Evolutionary conservation across 1,140 invertebrate genomes (phyloP).

Genomic region (Octopus sinensis): DNA sequence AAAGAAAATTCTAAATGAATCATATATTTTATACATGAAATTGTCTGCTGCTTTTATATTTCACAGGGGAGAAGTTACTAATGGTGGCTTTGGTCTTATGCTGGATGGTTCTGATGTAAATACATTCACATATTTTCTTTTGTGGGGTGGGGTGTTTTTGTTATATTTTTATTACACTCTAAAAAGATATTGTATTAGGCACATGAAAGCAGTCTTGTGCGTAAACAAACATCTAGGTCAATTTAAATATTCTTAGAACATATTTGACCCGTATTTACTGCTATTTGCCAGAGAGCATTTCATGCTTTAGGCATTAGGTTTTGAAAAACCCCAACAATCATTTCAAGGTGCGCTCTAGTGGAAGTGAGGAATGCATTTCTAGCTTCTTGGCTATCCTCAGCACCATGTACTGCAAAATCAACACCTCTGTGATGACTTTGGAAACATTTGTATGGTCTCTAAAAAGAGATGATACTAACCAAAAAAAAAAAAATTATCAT

Average conservation of each 20-base stretch:
- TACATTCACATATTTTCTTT: neutral
- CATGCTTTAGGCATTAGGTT: too few species aligned
- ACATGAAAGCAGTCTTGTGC: neutral
- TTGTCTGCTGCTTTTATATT: neutral
- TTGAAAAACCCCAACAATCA: too few species aligned
- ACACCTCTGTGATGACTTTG: too few species aligned
- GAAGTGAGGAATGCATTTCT: too few species aligned
- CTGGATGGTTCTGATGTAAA: constrained; percentile 64
- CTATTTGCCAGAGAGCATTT: neutral
- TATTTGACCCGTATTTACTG: neutral
- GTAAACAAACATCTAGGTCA: neutral
- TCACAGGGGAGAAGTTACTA: constrained; percentile 68
- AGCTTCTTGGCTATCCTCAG: too few species aligned
- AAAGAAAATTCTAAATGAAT: too few species aligned
- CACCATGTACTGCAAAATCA: too few species aligned
- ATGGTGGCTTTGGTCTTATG: constrained; percentile 70
- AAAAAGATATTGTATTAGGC: neutral
- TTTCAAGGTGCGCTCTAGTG: too few species aligned
- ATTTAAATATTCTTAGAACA: neutral
- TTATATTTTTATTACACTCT: neutral
- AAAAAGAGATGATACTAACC: too few species aligned
- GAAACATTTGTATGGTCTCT: too few species aligned
- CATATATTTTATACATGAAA: too few species aligned
- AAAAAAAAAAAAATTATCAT: too few species aligned
- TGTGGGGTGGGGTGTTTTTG: neutral